Evolutionary conservation across 2,113 vertebrate genomes (phyloP), one percentile per base, ranked within the genome.

Genomic region (Pollimyrus isidori): DNA sequence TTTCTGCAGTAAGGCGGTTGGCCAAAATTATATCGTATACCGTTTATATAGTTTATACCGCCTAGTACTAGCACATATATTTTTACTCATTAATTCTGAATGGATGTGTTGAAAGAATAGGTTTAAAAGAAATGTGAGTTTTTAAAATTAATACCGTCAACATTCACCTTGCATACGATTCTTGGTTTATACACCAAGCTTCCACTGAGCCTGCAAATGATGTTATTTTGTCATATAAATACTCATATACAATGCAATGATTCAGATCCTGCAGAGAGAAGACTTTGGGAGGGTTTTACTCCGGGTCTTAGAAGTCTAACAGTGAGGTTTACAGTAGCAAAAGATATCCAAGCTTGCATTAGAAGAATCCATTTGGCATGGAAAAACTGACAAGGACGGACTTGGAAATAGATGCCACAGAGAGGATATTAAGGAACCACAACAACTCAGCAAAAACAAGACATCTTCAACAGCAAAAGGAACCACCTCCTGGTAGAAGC

Each of bases 401-500:
- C n/a, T 30, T 73, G 65, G 65, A 73, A 73, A 73, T 30, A n/a
- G 48, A 35, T 83, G 90, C 69, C 65, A 35, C 65, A 73, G 52
- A 49, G 69, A 39, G 84, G 76, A 58, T 4, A 23, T 45, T 35
- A 86, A 17, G 42, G 91, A 91, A 91, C 89, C 86, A 90, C 87
- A 11, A 45, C n/a, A 2, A 35, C 76, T 49, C 10, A 69, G 90
- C 87, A 83, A 35, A 49, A 46, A 87, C 76, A 11, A 48, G 39
- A 90, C 83, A 69, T 62, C 56, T 87, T 87, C 92, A 92, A 93
- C 90, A 90, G 89, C 52, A 1, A 9, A 89, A 86, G 91, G 87
- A 30, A 3, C n/a, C 1, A 50, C 85, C 92, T 91, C 80, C 88
- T 52, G 50, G 82, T n/a, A 87, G 62, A 46, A 84, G 83, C 80